A percentile compares a stretch with the other conserved stretches of the same genome.
Conservation (phyloP, 2,888 invertebrate species). For the Agrotis exclamationis region DNA sequence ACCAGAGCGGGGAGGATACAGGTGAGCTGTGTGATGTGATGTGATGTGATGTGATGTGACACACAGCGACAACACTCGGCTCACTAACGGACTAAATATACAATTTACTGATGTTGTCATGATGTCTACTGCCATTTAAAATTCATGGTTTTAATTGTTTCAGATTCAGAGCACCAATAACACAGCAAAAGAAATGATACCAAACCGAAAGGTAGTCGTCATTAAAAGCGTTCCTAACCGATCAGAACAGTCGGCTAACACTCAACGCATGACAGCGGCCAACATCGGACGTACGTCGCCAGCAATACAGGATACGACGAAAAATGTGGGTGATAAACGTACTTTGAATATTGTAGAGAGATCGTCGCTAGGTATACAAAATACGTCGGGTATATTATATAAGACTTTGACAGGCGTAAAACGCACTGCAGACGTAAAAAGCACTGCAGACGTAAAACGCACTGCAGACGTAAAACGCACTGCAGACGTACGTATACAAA, state of each 20-base stretch:
- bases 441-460: neutral
- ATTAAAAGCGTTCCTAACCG: conserved; percentile 3
- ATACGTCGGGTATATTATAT: no score
- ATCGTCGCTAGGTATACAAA: neutral
- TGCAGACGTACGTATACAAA: neutral
- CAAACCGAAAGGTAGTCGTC: neutral
- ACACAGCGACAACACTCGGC: no score
- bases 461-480: neutral
- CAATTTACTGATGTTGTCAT: no score
- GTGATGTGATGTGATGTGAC: no score
- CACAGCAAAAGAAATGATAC: neutral
- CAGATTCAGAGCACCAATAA: neutral
- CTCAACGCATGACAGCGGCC: neutral
- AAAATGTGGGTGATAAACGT: neutral
- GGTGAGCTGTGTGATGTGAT: no score
- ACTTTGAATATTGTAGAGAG: neutral
- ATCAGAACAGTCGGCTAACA: neutral
- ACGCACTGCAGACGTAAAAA: neutral
- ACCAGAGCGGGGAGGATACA: no score
- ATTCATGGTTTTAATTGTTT: neutral
- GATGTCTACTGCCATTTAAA: no score
- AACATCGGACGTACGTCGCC: neutral
- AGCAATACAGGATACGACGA: neutral
- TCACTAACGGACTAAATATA: no score
- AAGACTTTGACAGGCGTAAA: neutral